These are phyloP conservation scores for Xanthorhoe designata DNA, from an alignment of 2,888 invertebrate species.

Conservation along the genomic window DNA sequence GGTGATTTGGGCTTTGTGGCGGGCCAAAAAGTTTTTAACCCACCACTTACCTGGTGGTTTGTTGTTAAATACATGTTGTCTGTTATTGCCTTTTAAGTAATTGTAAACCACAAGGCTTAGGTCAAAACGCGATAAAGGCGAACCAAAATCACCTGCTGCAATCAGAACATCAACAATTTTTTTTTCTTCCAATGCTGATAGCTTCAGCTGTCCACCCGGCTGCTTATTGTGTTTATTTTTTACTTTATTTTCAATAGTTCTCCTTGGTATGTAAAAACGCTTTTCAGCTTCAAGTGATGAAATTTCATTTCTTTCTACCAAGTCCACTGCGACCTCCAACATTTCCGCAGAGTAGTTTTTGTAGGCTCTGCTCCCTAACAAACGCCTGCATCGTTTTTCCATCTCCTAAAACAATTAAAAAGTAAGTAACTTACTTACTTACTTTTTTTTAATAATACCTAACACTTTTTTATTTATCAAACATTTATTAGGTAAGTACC, in stretches of 20 bases:
- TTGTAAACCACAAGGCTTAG: not conserved
- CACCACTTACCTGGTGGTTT: too few species aligned
- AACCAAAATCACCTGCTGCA: constrained; percentile 7
- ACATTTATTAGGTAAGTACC: not conserved
- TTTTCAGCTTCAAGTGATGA: constrained; percentile 1
- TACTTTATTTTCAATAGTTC: not conserved
- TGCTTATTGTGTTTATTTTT: not conserved
- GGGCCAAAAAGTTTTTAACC: too few species aligned
- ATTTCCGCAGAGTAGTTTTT: constrained; percentile 3
- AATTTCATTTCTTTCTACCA: constrained; percentile 3
- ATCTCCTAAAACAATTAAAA: constrained; percentile 1
- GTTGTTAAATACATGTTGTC: constrained; percentile 4
- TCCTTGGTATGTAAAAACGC: not conserved
- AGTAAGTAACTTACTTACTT: too few species aligned
- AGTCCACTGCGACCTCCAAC: constrained; percentile 7
- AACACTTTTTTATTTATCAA: not conserved
- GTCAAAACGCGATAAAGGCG: constrained; percentile 4
- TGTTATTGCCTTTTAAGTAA: constrained; percentile 3
- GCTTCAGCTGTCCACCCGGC: not conserved
- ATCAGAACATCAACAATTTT: not conserved
- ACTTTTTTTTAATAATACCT: constrained; percentile 1
- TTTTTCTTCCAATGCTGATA: not conserved
- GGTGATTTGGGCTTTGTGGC: too few species aligned
- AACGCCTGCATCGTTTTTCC: constrained; percentile 2
- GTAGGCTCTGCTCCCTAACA: constrained; percentile 4